Evolutionary conservation across 2,113 vertebrate species (phyloP), one percentile per base, ranked within the genome.

Genomic region (Myrmophylax atrothorax): DNA sequence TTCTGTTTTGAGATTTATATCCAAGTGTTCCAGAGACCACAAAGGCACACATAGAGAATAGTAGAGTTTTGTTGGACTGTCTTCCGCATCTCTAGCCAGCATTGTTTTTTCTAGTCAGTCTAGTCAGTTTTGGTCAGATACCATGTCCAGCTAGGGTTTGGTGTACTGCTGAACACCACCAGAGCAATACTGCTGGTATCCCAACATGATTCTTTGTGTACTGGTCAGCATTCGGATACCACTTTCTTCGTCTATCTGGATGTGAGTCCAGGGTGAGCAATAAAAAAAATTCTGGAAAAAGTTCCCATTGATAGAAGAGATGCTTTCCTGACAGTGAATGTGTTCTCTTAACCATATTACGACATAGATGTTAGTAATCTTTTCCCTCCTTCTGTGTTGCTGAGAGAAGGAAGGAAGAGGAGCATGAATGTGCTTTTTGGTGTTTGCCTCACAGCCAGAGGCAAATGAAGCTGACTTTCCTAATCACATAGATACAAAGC

Each of bases 401-500:
- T 35, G 12, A 87, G 29, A 70, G 31, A 26, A 89, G 69, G 64
- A 89, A 78, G 35, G 29, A 77, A 50, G 6, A 58, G 46, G 59
- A 90, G n/a, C 63, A 93, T 83, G 38, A 60, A 53, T 74, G 55
- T 78, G 20, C 74, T 68, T 96, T 97, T 90, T 90, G 84, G 86
- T 88, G 55, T 84, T 90, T 89, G 93, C 75, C 69, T 50, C 56
- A 77, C 76, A 75, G 93, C 96, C 88, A 47, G 91, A 88, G 79
- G 95, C 94, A 87, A 86, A 93, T 76, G 78, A 81, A 91, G 42
- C 76, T 96, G 74, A 77, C 78, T 92, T 97, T 96, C 94, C 94
- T 94, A 93, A 96, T 96, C 97, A 60, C 92, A 88, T 59, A 94
- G 96, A 97, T 95, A 97, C 87, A 81, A 93, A 95, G 64, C 0